Evolutionary conservation across 1,140 invertebrate genomes (phyloP).

Genomic region (Meloidogyne floridensis): DNA sequence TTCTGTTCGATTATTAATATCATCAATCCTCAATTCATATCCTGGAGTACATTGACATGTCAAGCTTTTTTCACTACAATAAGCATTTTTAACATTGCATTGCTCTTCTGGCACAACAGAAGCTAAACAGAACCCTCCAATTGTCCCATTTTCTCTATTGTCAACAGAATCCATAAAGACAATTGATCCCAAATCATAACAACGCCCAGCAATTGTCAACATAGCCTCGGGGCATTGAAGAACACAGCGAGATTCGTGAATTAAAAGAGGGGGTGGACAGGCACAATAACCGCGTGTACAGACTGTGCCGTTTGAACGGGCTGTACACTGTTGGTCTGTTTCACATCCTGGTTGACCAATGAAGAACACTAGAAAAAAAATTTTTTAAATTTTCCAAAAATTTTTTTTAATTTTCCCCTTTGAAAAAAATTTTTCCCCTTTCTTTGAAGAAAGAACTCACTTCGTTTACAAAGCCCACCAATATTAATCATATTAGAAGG

Average conservation of each 20-base stretch:
- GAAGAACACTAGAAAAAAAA: conserved; percentile 32
- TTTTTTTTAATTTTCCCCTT: not conserved
- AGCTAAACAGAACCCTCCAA: conserved; percentile 60
- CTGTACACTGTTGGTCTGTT: conserved; percentile 55
- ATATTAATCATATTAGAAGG: conserved; percentile 55
- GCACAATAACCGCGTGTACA: conserved; percentile 57
- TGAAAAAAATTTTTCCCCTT: not conserved
- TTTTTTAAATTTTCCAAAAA: not conserved
- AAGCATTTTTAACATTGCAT: conserved; percentile 57
- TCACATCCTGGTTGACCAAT: conserved; percentile 63
- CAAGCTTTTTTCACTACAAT: conserved; percentile 61
- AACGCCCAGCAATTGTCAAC: conserved; percentile 63
- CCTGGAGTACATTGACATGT: conserved; percentile 63
- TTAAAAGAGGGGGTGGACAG: conserved; percentile 50
- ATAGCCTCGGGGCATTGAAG: conserved; percentile 62
- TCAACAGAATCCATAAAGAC: conserved; percentile 66
- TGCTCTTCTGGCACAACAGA: conserved; percentile 60
- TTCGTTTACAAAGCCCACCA: conserved; percentile 57
- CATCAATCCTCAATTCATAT: conserved; percentile 58
- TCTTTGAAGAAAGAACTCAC: conserved; percentile 40
- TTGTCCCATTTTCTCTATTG: conserved; percentile 60
- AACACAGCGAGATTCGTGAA: conserved; percentile 62
- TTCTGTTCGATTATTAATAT: conserved; percentile 23
- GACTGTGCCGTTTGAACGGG: conserved; percentile 48
- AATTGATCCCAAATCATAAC: conserved; percentile 65